phyloP scores from a whole-genome alignment of 1,140 invertebrate genomes.

The Apocrypta bakeri region DNA sequence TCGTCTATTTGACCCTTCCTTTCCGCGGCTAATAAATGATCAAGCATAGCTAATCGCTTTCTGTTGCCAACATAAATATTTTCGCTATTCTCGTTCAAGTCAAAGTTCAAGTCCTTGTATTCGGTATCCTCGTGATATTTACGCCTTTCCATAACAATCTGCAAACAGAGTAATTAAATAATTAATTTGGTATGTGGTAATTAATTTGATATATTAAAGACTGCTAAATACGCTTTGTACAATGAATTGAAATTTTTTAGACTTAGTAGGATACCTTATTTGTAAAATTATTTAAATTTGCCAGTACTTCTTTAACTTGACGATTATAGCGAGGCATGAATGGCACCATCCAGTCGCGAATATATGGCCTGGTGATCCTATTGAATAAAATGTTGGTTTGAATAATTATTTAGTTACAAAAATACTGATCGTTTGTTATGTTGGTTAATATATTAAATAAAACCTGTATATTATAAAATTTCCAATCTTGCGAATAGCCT shows the following conservation, averaged over 20 bases:
- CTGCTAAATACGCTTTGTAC: too few species aligned
- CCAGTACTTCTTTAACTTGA: slow-evolving; percentile 75
- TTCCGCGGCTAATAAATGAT: slow-evolving; percentile 79
- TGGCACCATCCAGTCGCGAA: slow-evolving; percentile 73
- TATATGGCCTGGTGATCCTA: slow-evolving; percentile 76
- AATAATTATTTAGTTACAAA: not conserved
- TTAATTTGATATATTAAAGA: too few species aligned
- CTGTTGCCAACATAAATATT: slow-evolving; percentile 59
- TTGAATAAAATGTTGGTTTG: not conserved
- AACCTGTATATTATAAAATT: slow-evolving; percentile 50
- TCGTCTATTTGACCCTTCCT: slow-evolving; percentile 73
- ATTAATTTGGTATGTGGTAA: too few species aligned
- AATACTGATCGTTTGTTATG: not conserved
- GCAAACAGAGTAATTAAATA: too few species aligned
- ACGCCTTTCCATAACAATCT: not conserved
- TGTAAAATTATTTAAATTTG: slow-evolving; percentile 81
- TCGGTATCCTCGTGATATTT: not conserved
- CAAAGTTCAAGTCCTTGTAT: slow-evolving; percentile 36
- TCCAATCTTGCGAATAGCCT: slow-evolving; percentile 15
- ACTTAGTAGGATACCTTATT: slow-evolving; percentile 72
- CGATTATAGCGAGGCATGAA: slow-evolving; percentile 67
- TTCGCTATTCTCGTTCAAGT: slow-evolving; percentile 27
- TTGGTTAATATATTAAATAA: too few species aligned
- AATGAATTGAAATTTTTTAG: too few species aligned
- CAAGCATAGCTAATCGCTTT: slow-evolving; percentile 80